Evolutionary conservation across 2,797 vertebrate species (phyloP), one percentile per base, ranked within the genome.

Genomic region (Nannoperca australis): DNA sequence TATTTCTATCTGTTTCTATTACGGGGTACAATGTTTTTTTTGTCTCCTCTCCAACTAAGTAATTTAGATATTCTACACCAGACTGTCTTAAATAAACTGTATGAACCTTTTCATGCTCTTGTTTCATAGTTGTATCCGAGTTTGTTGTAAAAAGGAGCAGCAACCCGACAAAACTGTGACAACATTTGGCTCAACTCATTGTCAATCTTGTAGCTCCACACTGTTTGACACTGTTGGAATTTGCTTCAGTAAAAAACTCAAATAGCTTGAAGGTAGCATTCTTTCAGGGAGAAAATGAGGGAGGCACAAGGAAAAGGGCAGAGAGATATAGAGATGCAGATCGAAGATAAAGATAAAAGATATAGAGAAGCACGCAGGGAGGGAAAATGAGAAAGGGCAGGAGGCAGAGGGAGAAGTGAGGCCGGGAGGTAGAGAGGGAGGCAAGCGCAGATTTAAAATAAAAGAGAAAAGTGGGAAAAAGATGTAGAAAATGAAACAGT

Each of bases 221-320:
- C 38, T 53, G 70, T 53, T 69, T 51, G 51, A 49, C 36, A 38
- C 36, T 38, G 36, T 73, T 69, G 22, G 74, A 76, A 58, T 70
- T 9, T 30, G 63, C 74, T 59, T 42, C 22, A 9, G 53, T 65
- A 76, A 68, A 67, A 79, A 84, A 79, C 74, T 77, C 72, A 71
- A 72, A 20, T 58, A 53, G 69, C 42, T 63, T 53, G 20, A 70
- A 78, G 61, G 79, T 58, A 59, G 47, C 65, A 70, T 89, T 86
- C 67, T 70, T 82, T 81, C 60, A 30, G 44, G 24, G 63, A 40
- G 18, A 53, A 80, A 62, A 55, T 24, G 60, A 70, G 54, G 17
- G 78, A 59, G 60, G 49, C 27, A 36, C 13, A 2, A 1, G 67
- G 71, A 76, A 70, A 84, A 76, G 18, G 75, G 45, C 47, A 66